phyloP scores from a whole-genome alignment of 2,888 invertebrate genomes.

The Crocallis elinguaria region DNA sequence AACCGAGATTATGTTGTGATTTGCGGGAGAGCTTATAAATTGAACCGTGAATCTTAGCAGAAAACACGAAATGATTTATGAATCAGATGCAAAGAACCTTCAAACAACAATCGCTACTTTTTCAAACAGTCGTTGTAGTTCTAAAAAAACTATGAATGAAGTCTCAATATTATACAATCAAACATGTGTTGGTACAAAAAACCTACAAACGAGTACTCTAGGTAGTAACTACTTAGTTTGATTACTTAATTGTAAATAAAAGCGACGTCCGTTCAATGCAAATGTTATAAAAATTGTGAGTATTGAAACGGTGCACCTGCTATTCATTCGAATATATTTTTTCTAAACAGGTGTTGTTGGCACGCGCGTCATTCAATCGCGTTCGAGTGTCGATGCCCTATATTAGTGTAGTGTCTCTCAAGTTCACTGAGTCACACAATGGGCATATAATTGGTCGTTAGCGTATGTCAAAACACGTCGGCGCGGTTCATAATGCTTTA shows the following conservation, averaged over 20 bases:
- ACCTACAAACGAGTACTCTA: constrained; percentile 27
- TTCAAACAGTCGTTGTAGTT: background rate
- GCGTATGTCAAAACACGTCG: constrained; percentile 78
- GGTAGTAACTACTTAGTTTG: constrained; percentile 23
- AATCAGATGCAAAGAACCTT: background rate
- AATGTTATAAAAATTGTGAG: constrained; percentile 60
- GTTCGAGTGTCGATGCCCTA: constrained; percentile 77
- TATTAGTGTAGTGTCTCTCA: constrained; percentile 77
- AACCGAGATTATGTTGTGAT: constrained; percentile 1
- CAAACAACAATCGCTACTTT: background rate
- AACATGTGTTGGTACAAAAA: constrained; percentile 30
- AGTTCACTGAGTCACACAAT: constrained; percentile 81
- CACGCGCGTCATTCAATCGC: constrained; percentile 59
- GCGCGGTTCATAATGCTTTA: constrained; percentile 73
- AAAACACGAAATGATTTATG: background rate
- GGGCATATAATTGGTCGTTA: constrained; percentile 78
- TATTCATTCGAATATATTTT: constrained; percentile 56
- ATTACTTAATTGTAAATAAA: constrained; percentile 26
- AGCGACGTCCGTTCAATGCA: constrained; percentile 42
- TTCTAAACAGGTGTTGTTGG: constrained; percentile 73
- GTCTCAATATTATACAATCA: constrained; percentile 16
- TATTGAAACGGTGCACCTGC: constrained; percentile 74
- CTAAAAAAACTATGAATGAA: constrained; percentile 28
- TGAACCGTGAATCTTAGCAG: constrained; percentile 1
- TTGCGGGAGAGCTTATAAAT: background rate